Evolutionary conservation across 1,140 invertebrate species (phyloP), one percentile per base, ranked within the genome.

Genomic region (Tetramorium simillimum): DNA sequence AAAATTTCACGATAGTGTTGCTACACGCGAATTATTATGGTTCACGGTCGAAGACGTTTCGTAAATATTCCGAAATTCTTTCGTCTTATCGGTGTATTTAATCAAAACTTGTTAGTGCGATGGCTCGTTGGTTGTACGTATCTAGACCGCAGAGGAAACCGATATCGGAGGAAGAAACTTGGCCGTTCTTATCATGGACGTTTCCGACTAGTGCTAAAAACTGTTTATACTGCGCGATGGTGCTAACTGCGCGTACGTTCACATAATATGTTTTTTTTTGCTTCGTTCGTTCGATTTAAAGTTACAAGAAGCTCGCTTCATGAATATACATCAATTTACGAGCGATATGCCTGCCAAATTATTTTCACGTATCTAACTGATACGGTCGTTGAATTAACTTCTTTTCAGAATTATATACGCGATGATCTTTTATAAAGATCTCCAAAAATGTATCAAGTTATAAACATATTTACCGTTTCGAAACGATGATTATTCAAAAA

Each of bases 81-180:
- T 60, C n/a, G 12, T 24, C n/a, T 75, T 84, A 75, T 84, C 69
- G 51, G 40, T n/a, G 21, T 37, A 43, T 53, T 33, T 84, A 84
- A 84, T 84, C 53, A 60, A 49, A 75, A 84, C 69, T 84, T 73
- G 80, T 62, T 72, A 72, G 65, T 10, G 53, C 69, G 53, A 60
- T 40, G 69, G 14, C 33, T 84, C 49, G 37, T 70, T 75, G 53
- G 24, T 49, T 60, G 28, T 49, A 60, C 53, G 5, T 84, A 84
- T 60, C 40, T 82, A 84, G 14, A 84, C 80, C 69, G 53, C 80
- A 60, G 53, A 84, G 80, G 69, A 84, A 84, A 84, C 69, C 70
- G 69, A 84, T 84, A 84, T 75, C 80, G 53, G n/a, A 84, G 80
- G 80, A 84, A 84, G 80, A 72, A 72, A 84, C 69, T 84, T 75